Base-by-base conservation (phyloP, 2,888 invertebrate species). In the Latheticus oryzae region DNA sequence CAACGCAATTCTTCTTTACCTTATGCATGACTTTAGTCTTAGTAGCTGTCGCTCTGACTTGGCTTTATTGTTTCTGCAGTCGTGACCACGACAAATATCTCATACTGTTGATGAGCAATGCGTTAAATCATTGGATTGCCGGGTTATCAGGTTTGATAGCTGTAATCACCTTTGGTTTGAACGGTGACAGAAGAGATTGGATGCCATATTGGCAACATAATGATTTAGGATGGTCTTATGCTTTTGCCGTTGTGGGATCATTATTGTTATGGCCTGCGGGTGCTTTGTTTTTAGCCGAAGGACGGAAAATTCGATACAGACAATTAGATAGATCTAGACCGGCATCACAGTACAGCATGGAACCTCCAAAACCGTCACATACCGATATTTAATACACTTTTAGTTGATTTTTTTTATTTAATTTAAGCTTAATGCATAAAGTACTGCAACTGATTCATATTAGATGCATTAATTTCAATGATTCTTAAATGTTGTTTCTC, bases 151-250 rank as follows among this genome's bases (percentile, higher is more conserved):
- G 95, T 5, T 82, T 93, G 1, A 87, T 95, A 71, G 88, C 94
- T 0, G 89, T 93, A 0, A 85, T 92, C 1, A 89, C 92, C 52
- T 97, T 97, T 79, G 97, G 96, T 23, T 89, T 90, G 0, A 85
- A 90, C 74, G 96, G 95, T 2, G 95, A 96, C 78, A 89, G 93
- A 2, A 84, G 97, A 63, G 93, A 93, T 72, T 95, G 96, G 91
- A 94, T 97, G 93, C 96, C 97, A 0, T 88, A 94, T 71, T 94
- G 96, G 91, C 93, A 97, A 70, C 91, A 95, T 76, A 97, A 97
- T 79, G 91, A 94, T 75, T 85, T 97, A 48, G 90, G 95, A 5
- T 97, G 96, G 95, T 93, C 96, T 0, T 97, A 87, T 79, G 97
- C 93, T 1, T 80, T 97, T 21, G 95, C 87, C 9, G 90, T 88